These are phyloP conservation scores for Otus sunia DNA, from an alignment of 2,113 vertebrate genomes.

Conservation along the genomic window DNA sequence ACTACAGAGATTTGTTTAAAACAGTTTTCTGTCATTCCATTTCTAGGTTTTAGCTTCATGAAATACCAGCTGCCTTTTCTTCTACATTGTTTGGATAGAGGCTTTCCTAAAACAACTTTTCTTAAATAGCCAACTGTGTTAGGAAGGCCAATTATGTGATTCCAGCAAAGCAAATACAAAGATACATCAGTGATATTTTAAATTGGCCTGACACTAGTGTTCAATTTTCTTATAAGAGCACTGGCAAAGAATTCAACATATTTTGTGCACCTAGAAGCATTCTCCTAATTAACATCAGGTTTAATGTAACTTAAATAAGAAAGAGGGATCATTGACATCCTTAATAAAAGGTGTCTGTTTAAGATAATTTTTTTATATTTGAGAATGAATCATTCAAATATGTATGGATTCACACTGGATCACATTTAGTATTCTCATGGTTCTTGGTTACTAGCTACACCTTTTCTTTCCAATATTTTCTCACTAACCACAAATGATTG, in stretches of 20 bases:
- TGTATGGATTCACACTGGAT: background rate
- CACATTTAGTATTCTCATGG: background rate
- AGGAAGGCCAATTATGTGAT: constrained; percentile 43
- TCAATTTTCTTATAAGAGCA: constrained; percentile 62
- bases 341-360: background rate
- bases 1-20: constrained; percentile 15
- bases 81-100: constrained; percentile 35
- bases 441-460: background rate
- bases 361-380: background rate
- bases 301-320: constrained; percentile 18
- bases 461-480: background rate
- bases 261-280: constrained; percentile 55
- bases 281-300: constrained; percentile 17
- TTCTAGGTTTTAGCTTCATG: constrained; percentile 39
- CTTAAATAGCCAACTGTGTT: constrained; percentile 42
- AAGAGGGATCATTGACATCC: background rate
- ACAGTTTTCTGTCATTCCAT: constrained; percentile 29
- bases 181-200: constrained; percentile 48
- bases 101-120: constrained; percentile 65
- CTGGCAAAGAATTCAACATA: constrained; percentile 30
- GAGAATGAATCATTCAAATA: background rate
- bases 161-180: constrained; percentile 67
- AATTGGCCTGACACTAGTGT: constrained; percentile 51
- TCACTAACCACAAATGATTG: background rate
- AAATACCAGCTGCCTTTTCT: constrained; percentile 51